Conservation (phyloP, 2,888 invertebrate genomes). For the Nomada ruficornis region DNA sequence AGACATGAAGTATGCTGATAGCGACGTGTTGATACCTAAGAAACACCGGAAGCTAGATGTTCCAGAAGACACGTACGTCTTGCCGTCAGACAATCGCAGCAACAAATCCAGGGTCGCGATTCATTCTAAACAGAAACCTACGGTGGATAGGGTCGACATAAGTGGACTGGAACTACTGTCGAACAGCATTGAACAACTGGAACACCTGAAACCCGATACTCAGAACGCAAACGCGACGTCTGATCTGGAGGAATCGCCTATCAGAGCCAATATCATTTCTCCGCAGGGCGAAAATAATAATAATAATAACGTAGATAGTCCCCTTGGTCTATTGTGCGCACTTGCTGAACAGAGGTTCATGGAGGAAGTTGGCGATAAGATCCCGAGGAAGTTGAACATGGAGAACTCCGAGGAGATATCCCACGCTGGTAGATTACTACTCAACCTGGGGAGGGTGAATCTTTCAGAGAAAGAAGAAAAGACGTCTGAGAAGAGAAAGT, state of each 20-base stretch:
- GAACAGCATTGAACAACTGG: constrained; percentile 93
- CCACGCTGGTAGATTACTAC: constrained; percentile 72
- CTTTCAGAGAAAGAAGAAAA: constrained; percentile 56
- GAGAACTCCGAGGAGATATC: constrained; percentile 78
- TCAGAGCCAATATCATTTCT: constrained; percentile 74
- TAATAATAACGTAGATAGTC: constrained; percentile 83
- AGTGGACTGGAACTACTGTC: constrained; percentile 93
- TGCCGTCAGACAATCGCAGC: constrained; percentile 55
- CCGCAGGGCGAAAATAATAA: constrained; percentile 84
- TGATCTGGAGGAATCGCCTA: constrained; percentile 84
- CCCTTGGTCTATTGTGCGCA: constrained; percentile 91
- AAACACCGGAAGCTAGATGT: constrained; percentile 38
- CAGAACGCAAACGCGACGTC: constrained; percentile 76
- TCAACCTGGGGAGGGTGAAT: constrained; percentile 72
- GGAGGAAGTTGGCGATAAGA: constrained; percentile 88
- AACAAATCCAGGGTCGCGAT: constrained; percentile 26
- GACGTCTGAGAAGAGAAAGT: constrained; percentile 69
- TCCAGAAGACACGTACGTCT: constrained; percentile 35
- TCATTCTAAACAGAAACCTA: constrained; percentile 65
- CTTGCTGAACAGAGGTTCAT: constrained; percentile 93
- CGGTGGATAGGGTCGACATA: constrained; percentile 89
- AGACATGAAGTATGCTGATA: constrained; percentile 21
- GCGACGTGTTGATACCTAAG: constrained; percentile 15
- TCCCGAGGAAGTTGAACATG: constrained; percentile 62
- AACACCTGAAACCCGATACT: constrained; percentile 84